Evolutionary conservation across 2,113 vertebrate genomes (phyloP).

Genomic region (Clarias batrachus): DNA sequence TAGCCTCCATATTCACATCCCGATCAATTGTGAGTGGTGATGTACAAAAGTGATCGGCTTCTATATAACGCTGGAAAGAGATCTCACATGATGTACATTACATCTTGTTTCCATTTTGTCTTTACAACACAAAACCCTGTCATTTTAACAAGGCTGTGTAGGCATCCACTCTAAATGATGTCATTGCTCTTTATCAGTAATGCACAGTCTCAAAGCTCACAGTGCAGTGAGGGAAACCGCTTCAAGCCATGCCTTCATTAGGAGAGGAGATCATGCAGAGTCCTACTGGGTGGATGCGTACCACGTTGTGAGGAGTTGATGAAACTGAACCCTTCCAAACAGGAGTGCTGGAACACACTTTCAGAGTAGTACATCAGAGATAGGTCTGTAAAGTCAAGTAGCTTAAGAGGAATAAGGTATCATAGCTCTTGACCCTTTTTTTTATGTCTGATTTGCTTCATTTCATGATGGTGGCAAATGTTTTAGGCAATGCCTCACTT

Average conservation of each 20-base stretch:
- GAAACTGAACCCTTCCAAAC: not conserved
- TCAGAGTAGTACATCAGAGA: not conserved
- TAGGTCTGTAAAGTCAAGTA: slow-evolving; percentile 19
- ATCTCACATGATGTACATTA: not conserved
- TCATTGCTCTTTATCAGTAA: not conserved
- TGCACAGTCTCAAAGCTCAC: not conserved
- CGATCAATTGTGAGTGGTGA: not conserved
- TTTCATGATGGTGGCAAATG: not conserved
- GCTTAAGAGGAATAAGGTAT: not conserved
- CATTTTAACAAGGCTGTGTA: not conserved
- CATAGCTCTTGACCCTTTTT: not conserved
- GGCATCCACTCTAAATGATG: not conserved
- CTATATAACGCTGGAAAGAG: not conserved
- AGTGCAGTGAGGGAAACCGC: not conserved
- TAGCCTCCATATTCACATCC: not conserved
- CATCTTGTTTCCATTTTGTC: too few species aligned
- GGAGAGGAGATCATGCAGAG: not conserved
- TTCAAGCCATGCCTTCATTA: not conserved
- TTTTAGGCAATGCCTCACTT: not conserved
- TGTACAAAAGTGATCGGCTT: not conserved
- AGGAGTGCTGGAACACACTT: not conserved
- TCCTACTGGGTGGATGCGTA: not conserved
- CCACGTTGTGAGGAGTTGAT: not conserved
- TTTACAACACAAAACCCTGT: not conserved
- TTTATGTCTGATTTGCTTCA: too few species aligned